Percentiles rank a stretch among this genome's conserved stretches.
Evolutionary conservation across 1,140 invertebrate species (phyloP).

Genomic region (Sarcophaga peregrina): DNA sequence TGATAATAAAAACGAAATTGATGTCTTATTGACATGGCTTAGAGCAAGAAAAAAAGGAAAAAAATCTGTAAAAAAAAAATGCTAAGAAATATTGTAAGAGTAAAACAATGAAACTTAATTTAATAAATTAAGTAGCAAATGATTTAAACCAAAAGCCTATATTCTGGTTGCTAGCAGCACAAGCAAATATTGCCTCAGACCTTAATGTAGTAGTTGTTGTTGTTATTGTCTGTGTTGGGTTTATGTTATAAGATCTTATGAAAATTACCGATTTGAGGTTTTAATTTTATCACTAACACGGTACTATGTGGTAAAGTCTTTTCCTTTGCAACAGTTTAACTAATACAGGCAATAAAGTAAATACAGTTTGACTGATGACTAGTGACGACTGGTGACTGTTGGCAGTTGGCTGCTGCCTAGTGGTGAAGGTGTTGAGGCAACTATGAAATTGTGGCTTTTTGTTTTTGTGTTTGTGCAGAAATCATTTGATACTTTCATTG

Average conservation of each 20-base stretch:
- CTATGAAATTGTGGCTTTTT: background rate
- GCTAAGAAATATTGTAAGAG: background rate
- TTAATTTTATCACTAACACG: no score
- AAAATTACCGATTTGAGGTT: constrained; percentile 4
- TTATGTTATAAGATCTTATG: constrained; percentile 13
- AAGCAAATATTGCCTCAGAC: background rate
- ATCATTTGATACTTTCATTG: constrained; percentile 11
- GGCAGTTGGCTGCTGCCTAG: background rate
- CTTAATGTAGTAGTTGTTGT: background rate
- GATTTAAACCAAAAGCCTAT: background rate
- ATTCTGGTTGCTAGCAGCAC: background rate
- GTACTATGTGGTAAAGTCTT: no score
- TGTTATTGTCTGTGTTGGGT: background rate
- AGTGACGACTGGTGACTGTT: no score
- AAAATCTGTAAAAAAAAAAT: no score
- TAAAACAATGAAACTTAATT: background rate
- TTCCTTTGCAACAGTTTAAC: no score
- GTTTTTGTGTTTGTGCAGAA: background rate
- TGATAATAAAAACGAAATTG: constrained; percentile 13
- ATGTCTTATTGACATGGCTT: background rate
- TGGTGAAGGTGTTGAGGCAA: constrained; percentile 10
- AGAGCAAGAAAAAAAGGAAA: no score
- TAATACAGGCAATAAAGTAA: no score
- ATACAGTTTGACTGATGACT: no score
- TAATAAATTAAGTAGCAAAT: constrained; percentile 16